These are phyloP conservation scores for Spheniscus mendiculus DNA, from an alignment of 2,113 vertebrate species.

Conservation along the genomic window DNA sequence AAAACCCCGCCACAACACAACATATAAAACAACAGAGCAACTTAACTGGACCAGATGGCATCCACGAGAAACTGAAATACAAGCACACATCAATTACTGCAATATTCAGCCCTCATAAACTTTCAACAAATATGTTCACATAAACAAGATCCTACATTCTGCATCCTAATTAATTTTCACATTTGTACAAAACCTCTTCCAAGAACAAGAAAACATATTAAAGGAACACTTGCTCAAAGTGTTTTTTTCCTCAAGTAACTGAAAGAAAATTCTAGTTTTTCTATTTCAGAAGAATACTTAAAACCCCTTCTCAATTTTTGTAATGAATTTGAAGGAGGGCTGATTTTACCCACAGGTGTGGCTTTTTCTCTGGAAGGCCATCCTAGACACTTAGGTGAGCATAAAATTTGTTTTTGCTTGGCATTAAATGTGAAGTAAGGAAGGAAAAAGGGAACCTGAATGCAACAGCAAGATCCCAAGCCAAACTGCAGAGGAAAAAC, in stretches of 20 bases:
- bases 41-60: constrained; percentile 33
- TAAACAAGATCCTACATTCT: constrained; percentile 33
- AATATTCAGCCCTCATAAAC: constrained; percentile 47
- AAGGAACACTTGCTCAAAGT: not conserved
- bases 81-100: constrained; percentile 27
- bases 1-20: not conserved
- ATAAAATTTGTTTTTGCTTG: not conserved
- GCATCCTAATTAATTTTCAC: constrained; percentile 41
- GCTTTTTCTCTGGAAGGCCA: not conserved
- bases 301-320: not conserved
- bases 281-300: not conserved
- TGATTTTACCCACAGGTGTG: not conserved
- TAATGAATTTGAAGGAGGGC: not conserved
- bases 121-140: constrained; percentile 55
- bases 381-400: not conserved
- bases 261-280: constrained; percentile 10
- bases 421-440: not conserved
- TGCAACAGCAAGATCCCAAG: not conserved
- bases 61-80: constrained; percentile 27
- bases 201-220: not conserved
- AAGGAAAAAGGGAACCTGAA: not conserved
- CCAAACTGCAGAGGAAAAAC: not conserved
- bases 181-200: constrained; percentile 26
- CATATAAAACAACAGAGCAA: constrained; percentile 17
- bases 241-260: not conserved